phyloP scores from a whole-genome alignment of 1,140 invertebrate genomes.

The Bathynomus jamesi region DNA sequence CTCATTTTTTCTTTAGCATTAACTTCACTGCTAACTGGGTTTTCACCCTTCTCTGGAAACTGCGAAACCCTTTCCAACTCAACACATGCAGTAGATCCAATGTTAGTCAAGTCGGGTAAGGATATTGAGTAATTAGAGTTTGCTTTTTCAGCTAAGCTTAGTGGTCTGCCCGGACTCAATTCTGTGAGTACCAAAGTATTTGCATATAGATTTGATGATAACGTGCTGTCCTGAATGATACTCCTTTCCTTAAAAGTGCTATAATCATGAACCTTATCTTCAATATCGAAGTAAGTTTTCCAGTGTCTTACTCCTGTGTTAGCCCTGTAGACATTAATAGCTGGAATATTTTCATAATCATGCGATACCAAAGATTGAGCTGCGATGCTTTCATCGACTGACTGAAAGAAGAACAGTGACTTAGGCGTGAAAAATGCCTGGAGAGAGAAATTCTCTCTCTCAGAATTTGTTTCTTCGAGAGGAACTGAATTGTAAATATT shows the following conservation, averaged over 20 bases:
- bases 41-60: too few relatives aligned
- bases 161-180: slow-evolving; percentile 10
- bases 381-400: slow-evolving; percentile 18
- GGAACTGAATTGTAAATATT: slow-evolving; percentile 20
- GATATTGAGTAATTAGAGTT: slow-evolving; percentile 23
- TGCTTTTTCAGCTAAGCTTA: slow-evolving; percentile 24
- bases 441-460: background rate
- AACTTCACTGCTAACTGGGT: too few relatives aligned
- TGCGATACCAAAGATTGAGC: slow-evolving; percentile 43
- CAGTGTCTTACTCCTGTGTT: slow-evolving; percentile 60
- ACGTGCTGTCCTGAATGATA: slow-evolving; percentile 22
- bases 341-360: slow-evolving; percentile 61
- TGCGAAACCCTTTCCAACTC: slow-evolving; percentile 38
- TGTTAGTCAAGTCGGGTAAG: slow-evolving; percentile 42
- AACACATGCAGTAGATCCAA: slow-evolving; percentile 22
- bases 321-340: slow-evolving; percentile 56
- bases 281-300: slow-evolving; percentile 53
- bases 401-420: slow-evolving; percentile 1
- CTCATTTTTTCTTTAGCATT: too few relatives aligned
- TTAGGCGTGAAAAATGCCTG: slow-evolving; percentile 20
- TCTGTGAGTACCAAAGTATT: slow-evolving; percentile 15
- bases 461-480: background rate
- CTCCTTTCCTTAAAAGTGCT: slow-evolving; percentile 39
- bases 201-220: slow-evolving; percentile 23
- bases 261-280: slow-evolving; percentile 56